These are phyloP conservation scores for Ataeniobius toweri DNA, from an alignment of 2,797 vertebrate species.

Conservation along the genomic window DNA sequence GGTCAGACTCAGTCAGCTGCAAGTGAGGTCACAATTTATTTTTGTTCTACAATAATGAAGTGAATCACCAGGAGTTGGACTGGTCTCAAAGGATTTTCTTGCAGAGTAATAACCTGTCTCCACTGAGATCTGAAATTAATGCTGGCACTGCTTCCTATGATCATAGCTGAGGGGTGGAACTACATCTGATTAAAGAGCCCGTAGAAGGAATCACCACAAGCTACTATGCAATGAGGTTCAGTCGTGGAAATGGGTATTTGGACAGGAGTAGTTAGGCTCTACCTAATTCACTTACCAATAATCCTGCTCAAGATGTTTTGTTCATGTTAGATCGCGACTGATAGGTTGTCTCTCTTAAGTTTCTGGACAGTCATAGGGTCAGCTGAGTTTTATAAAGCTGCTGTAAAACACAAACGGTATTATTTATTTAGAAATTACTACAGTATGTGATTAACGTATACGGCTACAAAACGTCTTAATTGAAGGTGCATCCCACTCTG, in stretches of 20 bases:
- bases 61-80: not conserved
- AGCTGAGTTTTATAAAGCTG: not conserved
- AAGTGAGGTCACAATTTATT: not conserved
- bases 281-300: not conserved
- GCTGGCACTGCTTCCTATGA: not conserved
- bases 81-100: constrained; percentile 1
- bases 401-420: not conserved
- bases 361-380: not conserved
- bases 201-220: not conserved
- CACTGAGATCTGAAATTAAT: constrained; percentile 1
- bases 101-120: not conserved
- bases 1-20: not conserved
- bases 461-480: no score
- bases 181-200: not conserved
- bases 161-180: not conserved
- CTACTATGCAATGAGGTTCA: not conserved
- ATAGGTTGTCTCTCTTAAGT: not conserved
- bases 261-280: not conserved
- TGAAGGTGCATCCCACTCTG: no score
- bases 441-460: no score
- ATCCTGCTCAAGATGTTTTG: not conserved
- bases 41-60: not conserved
- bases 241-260: not conserved
- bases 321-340: not conserved
- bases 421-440: not conserved